Conservation (phyloP, 2,888 invertebrate species). For the Pterostichus madidus region DNA sequence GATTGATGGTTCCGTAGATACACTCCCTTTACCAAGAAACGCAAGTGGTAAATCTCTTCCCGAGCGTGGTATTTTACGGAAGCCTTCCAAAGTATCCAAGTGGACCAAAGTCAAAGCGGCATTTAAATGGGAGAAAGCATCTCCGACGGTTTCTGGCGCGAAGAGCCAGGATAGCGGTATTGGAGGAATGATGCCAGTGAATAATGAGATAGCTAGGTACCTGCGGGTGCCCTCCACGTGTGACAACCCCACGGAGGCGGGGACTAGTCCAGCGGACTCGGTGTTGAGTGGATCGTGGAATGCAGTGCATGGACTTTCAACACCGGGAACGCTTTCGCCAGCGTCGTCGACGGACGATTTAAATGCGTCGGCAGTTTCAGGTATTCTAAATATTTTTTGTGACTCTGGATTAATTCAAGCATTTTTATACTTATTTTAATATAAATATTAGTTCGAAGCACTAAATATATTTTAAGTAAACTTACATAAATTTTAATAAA, state of each 20-base stretch:
- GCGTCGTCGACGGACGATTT: conserved; percentile 87
- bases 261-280: conserved; percentile 80
- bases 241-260: conserved; percentile 72
- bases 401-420: neutral
- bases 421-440: neutral
- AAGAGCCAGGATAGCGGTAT: conserved; percentile 77
- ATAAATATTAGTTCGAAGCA: conserved; percentile 1
- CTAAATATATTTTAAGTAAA: conserved; percentile 4
- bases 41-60: conserved; percentile 49
- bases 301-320: conserved; percentile 79
- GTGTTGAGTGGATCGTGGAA: conserved; percentile 77
- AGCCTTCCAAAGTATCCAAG: conserved; percentile 86
- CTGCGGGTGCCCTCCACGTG: conserved; percentile 78
- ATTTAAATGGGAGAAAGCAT: conserved; percentile 90
- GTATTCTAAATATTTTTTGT: conserved; percentile 16
- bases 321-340: conserved; percentile 84
- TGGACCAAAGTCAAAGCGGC: conserved; percentile 95
- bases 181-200: conserved; percentile 77
- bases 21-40: conserved; percentile 57
- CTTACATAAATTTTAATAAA: neutral
- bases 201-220: conserved; percentile 79
- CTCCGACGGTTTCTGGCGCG: conserved; percentile 74
- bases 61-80: conserved; percentile 62
- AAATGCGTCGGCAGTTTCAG: conserved; percentile 52
- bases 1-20: conserved; percentile 78